These are phyloP conservation scores for Acrossocheilus wenchowensis DNA, from an alignment of 2,797 vertebrate genomes.

Conservation along the genomic window DNA sequence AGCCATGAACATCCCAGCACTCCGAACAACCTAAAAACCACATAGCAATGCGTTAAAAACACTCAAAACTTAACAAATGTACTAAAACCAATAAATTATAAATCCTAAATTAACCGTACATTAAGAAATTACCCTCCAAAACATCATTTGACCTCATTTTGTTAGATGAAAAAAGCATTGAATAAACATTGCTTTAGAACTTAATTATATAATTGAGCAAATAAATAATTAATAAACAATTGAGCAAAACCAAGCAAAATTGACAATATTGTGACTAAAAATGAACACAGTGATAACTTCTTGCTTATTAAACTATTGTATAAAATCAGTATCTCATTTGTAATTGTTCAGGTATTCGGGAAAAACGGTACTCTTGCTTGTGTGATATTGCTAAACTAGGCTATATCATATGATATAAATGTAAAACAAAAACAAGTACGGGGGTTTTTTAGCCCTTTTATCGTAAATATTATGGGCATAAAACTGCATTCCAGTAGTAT, in stretches of 20 bases:
- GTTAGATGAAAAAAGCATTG: no score
- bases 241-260: background rate
- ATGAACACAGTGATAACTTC: background rate
- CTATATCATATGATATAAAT: background rate
- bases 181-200: no score
- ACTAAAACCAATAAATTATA: background rate
- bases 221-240: background rate
- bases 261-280: background rate
- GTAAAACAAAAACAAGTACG: background rate
- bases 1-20: slow-evolving; percentile 4
- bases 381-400: background rate
- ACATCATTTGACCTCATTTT: background rate
- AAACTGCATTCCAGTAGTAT: background rate
- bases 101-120: background rate
- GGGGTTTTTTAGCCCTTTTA: background rate
- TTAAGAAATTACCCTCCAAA: background rate
- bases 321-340: background rate
- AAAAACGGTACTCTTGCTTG: background rate
- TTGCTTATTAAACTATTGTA: background rate
- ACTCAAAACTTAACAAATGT: background rate
- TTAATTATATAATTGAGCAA: no score
- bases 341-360: background rate
- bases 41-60: background rate
- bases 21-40: background rate
- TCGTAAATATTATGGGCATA: background rate